Evolutionary conservation across 2,797 vertebrate genomes (phyloP).

Genomic region (Nyctibius grandis): DNA sequence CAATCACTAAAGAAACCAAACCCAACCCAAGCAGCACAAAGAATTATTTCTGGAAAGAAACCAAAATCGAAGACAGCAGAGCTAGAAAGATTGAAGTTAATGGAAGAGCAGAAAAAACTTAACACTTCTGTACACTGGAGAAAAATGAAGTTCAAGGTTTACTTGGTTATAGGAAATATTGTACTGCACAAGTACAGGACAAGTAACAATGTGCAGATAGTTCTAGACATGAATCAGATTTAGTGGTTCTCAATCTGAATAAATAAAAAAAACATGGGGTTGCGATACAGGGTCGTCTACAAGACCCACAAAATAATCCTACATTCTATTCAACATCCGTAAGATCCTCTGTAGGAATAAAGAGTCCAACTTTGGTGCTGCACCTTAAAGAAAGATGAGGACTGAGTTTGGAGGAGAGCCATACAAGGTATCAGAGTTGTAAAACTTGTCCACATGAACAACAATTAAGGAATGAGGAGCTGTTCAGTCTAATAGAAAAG

Average conservation of each 20-base stretch:
- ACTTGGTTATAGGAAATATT: not conserved
- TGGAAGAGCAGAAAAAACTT: not conserved
- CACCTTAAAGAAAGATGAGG: too few species aligned
- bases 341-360: not conserved
- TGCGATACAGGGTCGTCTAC: not conserved
- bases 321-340: fast-evolving
- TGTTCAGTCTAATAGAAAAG: not conserved
- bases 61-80: not conserved
- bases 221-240: not conserved
- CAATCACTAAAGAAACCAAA: not conserved
- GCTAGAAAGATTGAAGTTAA: not conserved
- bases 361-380: too few species aligned
- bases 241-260: not conserved
- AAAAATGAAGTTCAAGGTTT: not conserved
- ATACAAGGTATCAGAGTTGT: not conserved
- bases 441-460: fast-evolving
- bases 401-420: not conserved
- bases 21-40: not conserved
- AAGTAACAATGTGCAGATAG: not conserved
- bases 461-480: fast-evolving
- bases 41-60: not conserved
- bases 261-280: not conserved
- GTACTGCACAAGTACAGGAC: not conserved
- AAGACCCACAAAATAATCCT: not conserved
- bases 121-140: fast-evolving